Evolutionary conservation across 1,140 invertebrate genomes (phyloP).

Genomic region (Heliconius hermathena): DNA sequence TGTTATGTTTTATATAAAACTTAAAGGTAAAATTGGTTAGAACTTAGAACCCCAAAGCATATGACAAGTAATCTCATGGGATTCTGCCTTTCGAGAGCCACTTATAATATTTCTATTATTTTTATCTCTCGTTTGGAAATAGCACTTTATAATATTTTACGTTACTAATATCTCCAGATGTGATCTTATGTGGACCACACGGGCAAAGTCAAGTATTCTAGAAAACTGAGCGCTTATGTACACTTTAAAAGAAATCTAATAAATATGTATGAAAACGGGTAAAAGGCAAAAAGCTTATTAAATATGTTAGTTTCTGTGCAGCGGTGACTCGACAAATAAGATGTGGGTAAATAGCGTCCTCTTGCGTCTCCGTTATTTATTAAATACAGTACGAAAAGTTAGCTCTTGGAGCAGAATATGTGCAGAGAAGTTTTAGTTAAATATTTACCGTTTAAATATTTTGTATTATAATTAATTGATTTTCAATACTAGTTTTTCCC

Average conservation of each 20-base stretch:
- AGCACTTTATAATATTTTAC: neutral
- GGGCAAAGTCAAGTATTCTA: neutral
- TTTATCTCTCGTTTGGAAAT: neutral
- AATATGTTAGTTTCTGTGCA: constrained; percentile 15
- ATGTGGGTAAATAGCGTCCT: constrained; percentile 2
- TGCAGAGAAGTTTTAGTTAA: neutral
- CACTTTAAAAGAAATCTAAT: constrained; percentile 12
- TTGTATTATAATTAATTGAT: neutral
- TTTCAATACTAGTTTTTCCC: neutral
- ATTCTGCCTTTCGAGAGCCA: neutral
- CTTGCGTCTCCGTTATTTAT: constrained; percentile 8
- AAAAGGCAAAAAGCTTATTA: constrained; percentile 14
- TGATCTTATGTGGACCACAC: neutral
- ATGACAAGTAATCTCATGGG: too few species aligned
- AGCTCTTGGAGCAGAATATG: neutral
- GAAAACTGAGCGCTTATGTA: neutral
- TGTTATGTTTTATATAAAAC: too few species aligned
- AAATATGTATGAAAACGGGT: constrained; percentile 10
- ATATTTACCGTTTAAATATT: neutral
- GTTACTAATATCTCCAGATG: neutral
- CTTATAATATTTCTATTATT: neutral
- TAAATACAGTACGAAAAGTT: neutral
- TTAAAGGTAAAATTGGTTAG: too few species aligned
- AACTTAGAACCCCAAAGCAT: too few species aligned
- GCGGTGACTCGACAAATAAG: constrained; percentile 12